Evolutionary conservation across 2,888 invertebrate genomes (phyloP), one percentile per base, ranked within the genome.

Genomic region (Cheilosia scutellata): DNA sequence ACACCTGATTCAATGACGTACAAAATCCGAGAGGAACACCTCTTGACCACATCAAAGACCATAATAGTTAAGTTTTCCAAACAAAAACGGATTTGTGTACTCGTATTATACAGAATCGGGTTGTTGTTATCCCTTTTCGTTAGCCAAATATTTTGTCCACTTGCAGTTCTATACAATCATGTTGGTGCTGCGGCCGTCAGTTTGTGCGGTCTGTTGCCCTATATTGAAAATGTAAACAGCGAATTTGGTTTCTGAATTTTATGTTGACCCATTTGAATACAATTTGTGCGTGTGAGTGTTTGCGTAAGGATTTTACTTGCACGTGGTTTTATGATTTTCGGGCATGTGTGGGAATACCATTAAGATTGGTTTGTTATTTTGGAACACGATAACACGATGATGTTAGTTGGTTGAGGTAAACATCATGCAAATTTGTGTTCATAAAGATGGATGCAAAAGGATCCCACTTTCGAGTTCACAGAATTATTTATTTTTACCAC

Each of bases 191-290:
- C 16, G 44, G 68, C 31, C 16, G 44, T 55, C 31, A 13, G 9
- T 37, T 66, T 25, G 29, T 13, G 31, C 11, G 68, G 68, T 68
- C 11, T 44, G 55, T 33, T 42, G 42, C 42, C 53, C 42, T 13
- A 55, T 55, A 68, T 55, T 68, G 42, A 68, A 68, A 55, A 68
- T 68, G 55, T 55, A 55, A 68, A 44, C 42, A 37, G 11, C 37
- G 11, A 37, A 37, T 31, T 11, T 31, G 27, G 13, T 33, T 63
- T 47, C 20, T 13, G 29, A 16, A 47, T 20, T 63, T 47, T 31
- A 33, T 63, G 47, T 31, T 31, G 16, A 63, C 13, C 16, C 62
- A 20, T n/a, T 9, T 6, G 47, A 47, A 31, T 20, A 31, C 33
- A 7, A 9, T 4, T 9, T 31, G 20, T 47, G 44, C 13, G 13